Conservation (phyloP, 1,140 invertebrate genomes). For the Saccostrea glomerata region DNA sequence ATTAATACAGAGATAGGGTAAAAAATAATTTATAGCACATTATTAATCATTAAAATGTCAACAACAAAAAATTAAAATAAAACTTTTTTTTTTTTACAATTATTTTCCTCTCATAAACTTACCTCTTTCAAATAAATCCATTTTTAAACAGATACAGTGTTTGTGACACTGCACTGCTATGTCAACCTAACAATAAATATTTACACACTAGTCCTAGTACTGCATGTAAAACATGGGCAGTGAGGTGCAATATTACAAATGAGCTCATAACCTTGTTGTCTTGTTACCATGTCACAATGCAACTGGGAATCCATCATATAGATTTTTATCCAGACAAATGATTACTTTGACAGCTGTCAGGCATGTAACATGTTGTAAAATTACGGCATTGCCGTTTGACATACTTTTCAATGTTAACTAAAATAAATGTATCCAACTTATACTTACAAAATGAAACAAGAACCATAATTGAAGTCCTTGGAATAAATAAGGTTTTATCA, state of each 20-base stretch:
- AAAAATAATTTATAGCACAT: no score
- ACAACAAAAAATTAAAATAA: no score
- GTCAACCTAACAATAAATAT: not conserved
- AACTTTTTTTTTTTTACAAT: not conserved
- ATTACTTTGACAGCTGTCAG: conserved; percentile 23
- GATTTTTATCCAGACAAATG: conserved; percentile 30
- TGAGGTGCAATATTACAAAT: conserved; percentile 18
- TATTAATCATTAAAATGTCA: no score
- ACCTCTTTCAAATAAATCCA: not conserved
- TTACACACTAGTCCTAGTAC: not conserved
- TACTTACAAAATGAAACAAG: conserved; percentile 51
- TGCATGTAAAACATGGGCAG: not conserved
- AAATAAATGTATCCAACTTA: not conserved
- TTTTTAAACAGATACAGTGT: not conserved
- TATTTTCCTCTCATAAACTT: not conserved
- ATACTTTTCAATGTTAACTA: conserved; percentile 4
- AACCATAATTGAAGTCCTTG: conserved; percentile 38
- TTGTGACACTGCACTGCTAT: not conserved
- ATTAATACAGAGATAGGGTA: not conserved
- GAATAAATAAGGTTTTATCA: not conserved
- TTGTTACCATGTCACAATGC: conserved; percentile 1
- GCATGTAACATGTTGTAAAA: not conserved
- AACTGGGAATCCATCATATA: conserved; percentile 7
- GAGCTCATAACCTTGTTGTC: not conserved
- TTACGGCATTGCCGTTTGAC: conserved; percentile 14